phyloP scores from a whole-genome alignment of 2,113 vertebrate genomes.

The Ondatra zibethicus region DNA sequence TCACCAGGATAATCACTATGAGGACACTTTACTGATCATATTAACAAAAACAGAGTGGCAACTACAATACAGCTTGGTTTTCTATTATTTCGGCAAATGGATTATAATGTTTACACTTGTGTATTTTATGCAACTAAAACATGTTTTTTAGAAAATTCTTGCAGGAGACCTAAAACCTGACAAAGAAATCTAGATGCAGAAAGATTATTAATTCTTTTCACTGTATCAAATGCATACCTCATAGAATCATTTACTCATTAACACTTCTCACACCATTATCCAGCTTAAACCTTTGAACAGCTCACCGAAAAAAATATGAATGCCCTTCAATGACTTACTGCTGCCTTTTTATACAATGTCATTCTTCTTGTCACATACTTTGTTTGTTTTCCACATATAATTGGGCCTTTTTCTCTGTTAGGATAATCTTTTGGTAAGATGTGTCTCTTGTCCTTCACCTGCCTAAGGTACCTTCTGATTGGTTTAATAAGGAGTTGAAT shows the following conservation, averaged over 20 bases:
- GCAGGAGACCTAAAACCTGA: slow-evolving; percentile 11
- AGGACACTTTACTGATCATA: not conserved
- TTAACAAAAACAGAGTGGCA: slow-evolving; percentile 6
- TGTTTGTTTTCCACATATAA: not conserved
- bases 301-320: not conserved
- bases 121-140: slow-evolving; percentile 44
- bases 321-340: not conserved
- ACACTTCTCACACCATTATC: not conserved
- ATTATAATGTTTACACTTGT: not conserved
- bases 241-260: not conserved
- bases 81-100: slow-evolving; percentile 46
- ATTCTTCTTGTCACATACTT: not conserved
- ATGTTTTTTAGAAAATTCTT: slow-evolving; percentile 25
- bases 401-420: not conserved
- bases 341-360: not conserved
- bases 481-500: not conserved
- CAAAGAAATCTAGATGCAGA: slow-evolving; percentile 15
- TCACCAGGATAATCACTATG: not conserved
- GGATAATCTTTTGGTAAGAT: not conserved
- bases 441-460: not conserved
- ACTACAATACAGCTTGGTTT: not conserved
- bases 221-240: not conserved
- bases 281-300: slow-evolving; percentile 2
- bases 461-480: not conserved
- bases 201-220: slow-evolving; percentile 12